phyloP scores from a whole-genome alignment of 2,888 invertebrate genomes.

The Myathropa florea region DNA sequence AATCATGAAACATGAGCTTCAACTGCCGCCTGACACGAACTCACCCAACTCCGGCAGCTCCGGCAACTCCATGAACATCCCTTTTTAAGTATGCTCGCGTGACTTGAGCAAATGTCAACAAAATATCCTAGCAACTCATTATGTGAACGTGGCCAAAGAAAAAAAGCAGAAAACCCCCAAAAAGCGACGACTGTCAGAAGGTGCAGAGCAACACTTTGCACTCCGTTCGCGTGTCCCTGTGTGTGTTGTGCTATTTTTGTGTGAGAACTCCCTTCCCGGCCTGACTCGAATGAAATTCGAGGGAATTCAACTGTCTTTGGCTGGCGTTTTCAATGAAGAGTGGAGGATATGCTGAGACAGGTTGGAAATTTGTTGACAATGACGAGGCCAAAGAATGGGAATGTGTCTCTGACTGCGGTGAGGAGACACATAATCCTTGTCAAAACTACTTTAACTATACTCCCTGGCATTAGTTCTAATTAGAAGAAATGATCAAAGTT shows the following conservation, averaged over 20 bases:
- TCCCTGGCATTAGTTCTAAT: not conserved
- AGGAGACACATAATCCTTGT: not conserved
- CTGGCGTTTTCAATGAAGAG: constrained; percentile 3
- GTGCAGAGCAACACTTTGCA: constrained; percentile 65
- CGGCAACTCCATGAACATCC: constrained; percentile 35
- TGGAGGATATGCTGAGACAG: not conserved
- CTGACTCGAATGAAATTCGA: not conserved
- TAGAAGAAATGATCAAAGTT: not conserved
- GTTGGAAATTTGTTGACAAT: not conserved
- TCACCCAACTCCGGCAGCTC: not conserved
- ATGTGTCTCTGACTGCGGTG: not conserved
- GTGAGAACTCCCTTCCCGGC: not conserved
- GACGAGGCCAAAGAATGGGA: not conserved
- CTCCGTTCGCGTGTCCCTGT: not conserved
- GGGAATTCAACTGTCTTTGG: constrained; percentile 1
- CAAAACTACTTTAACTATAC: not conserved
- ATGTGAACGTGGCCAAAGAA: constrained; percentile 21
- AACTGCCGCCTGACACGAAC: constrained; percentile 61
- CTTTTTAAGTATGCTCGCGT: constrained; percentile 66
- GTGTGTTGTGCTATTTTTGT: constrained; percentile 33
- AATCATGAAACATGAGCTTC: constrained; percentile 66
- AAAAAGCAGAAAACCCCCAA: not conserved
- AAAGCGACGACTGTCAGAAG: constrained; percentile 27
- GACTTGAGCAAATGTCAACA: constrained; percentile 70
- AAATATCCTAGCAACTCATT: constrained; percentile 69